Conservation (phyloP, 2,113 vertebrate genomes). For the Microcebus tavaratra region DNA sequence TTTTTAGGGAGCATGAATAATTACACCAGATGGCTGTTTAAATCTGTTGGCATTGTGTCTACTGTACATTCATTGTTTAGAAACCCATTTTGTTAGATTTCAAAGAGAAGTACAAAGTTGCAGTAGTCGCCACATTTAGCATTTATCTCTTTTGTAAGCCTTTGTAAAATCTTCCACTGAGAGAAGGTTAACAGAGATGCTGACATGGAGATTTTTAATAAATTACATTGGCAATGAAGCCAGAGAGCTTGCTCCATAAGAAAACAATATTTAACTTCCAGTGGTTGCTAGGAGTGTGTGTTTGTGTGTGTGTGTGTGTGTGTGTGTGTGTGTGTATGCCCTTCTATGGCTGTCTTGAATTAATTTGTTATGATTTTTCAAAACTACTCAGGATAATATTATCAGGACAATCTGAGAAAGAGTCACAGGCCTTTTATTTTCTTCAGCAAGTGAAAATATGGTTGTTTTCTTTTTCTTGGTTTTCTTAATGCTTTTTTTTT, state of each 20-base stretch:
- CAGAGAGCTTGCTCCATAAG: constrained; percentile 21
- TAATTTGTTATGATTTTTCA: constrained; percentile 68
- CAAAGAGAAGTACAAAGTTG: constrained; percentile 65
- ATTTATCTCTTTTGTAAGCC: constrained; percentile 65
- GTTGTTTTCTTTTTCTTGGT: constrained; percentile 34
- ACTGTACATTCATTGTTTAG: constrained; percentile 84
- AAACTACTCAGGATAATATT: constrained; percentile 54
- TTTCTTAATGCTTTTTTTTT: no score
- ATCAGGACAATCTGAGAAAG: neutral
- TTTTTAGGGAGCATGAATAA: constrained; percentile 86
- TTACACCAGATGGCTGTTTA: constrained; percentile 86
- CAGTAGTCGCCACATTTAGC: constrained; percentile 67
- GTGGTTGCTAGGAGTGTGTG: constrained; percentile 6
- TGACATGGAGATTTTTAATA: constrained; percentile 70
- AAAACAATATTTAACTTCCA: constrained; percentile 68
- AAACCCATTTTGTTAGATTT: constrained; percentile 81
- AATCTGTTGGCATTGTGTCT: constrained; percentile 85
- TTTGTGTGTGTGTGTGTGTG: neutral
- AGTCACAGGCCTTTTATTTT: constrained; percentile 58
- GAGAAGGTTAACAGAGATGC: constrained; percentile 63
- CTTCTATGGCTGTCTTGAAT: constrained; percentile 68
- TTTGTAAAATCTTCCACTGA: constrained; percentile 66
- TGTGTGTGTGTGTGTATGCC: neutral
- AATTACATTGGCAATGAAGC: constrained; percentile 48
- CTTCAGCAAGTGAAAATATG: constrained; percentile 49